Evolutionary conservation across 2,113 vertebrate species (phyloP).

Genomic region (Psettodes erumei): DNA sequence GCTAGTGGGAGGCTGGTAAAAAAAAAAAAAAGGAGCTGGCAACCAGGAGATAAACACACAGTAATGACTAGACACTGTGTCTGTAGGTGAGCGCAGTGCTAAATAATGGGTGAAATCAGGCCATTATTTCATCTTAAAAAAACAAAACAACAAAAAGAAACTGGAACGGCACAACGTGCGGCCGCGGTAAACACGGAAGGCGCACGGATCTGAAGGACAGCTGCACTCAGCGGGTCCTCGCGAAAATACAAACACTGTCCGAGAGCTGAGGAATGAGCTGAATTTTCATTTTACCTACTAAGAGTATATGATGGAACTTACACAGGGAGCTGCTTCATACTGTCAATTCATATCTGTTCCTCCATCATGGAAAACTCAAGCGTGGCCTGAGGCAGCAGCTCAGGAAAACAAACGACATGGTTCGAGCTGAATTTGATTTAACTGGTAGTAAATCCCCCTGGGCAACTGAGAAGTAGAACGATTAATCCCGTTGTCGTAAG

Average conservation of each 20-base stretch:
- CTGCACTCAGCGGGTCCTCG: neutral
- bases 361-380: conserved; percentile 44
- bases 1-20: conserved; percentile 62
- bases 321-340: conserved; percentile 25
- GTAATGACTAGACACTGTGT: conserved; percentile 46
- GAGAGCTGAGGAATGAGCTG: conserved; percentile 9
- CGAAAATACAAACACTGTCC: conserved; percentile 19
- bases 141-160: neutral
- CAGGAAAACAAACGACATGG: conserved; percentile 41
- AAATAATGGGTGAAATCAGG: conserved; percentile 48
- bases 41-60: conserved; percentile 53
- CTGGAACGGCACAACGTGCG: too few relatives aligned
- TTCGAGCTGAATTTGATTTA: conserved; percentile 36
- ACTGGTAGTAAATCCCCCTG: conserved; percentile 50
- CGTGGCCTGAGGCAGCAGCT: conserved; percentile 26
- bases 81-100: conserved; percentile 36
- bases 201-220: neutral
- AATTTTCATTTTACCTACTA: conserved; percentile 16
- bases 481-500: conserved; percentile 1
- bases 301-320: conserved; percentile 4
- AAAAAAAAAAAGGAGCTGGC: conserved; percentile 60
- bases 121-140: conserved; percentile 37
- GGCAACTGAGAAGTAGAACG: conserved; percentile 20
- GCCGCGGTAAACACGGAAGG: neutral
- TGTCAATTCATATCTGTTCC: conserved; percentile 29